Evolutionary conservation across 2,113 vertebrate genomes (phyloP).

Genomic region (Amblyornis subalaris): DNA sequence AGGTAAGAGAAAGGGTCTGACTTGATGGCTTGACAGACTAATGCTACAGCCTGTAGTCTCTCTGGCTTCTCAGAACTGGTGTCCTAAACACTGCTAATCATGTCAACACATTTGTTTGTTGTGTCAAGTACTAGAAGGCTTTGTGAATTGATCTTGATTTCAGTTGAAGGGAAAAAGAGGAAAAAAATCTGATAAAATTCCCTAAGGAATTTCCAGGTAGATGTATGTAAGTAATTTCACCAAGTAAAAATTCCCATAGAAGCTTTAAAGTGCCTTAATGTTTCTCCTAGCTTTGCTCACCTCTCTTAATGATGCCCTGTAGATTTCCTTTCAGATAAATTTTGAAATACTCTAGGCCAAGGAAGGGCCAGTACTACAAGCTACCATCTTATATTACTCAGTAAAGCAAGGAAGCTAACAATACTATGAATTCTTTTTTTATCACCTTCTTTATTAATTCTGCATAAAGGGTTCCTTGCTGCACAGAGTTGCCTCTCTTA

Average conservation of each 20-base stretch:
- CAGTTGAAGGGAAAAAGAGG: slow-evolving; percentile 3
- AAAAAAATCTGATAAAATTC: not conserved
- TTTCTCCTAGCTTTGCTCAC: not conserved
- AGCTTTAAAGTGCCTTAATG: slow-evolving; percentile 20
- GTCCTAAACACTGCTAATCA: slow-evolving; percentile 25
- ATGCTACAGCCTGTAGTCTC: not conserved
- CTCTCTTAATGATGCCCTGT: not conserved
- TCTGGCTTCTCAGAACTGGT: not conserved
- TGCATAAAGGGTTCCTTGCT: not conserved
- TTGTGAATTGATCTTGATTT: slow-evolving; percentile 41
- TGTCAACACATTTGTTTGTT: slow-evolving; percentile 28
- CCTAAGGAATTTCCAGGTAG: not conserved
- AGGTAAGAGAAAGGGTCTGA: slow-evolving; percentile 3
- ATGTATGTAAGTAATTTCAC: slow-evolving; percentile 48
- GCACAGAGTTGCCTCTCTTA: not conserved
- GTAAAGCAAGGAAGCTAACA: not conserved
- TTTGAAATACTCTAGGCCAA: not conserved
- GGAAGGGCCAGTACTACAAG: not conserved
- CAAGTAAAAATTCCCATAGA: slow-evolving; percentile 40
- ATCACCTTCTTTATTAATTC: not conserved
- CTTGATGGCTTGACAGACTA: not conserved
- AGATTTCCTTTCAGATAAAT: slow-evolving; percentile 2
- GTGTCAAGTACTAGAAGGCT: slow-evolving; percentile 15
- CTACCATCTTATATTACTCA: not conserved
- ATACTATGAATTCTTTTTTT: not conserved